Conservation (phyloP, 2,113 vertebrate genomes). For the Scomber scombrus region DNA sequence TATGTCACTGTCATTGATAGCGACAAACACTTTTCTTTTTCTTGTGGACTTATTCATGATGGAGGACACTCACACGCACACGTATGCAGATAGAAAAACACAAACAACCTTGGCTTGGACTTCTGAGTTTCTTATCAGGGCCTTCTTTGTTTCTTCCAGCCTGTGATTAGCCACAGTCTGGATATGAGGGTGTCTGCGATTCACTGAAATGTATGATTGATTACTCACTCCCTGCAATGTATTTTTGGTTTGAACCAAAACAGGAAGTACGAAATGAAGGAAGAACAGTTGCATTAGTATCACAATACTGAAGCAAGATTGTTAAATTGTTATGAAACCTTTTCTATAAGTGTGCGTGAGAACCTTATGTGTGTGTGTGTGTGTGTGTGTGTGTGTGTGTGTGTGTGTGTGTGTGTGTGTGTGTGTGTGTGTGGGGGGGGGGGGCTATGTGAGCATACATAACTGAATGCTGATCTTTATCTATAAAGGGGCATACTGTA, state of each 20-base stretch:
- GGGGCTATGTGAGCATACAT: conserved; percentile 38
- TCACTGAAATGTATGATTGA: conserved; percentile 52
- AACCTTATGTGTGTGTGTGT: conserved; percentile 30
- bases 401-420: conserved; percentile 24
- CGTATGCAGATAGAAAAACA: conserved; percentile 38
- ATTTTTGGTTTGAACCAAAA: conserved; percentile 69
- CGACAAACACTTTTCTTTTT: conserved; percentile 46
- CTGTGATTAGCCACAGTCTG: conserved; percentile 48
- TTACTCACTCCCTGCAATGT: conserved; percentile 55
- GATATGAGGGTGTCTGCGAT: conserved; percentile 48
- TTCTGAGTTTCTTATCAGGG: conserved; percentile 70
- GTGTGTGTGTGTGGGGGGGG: conserved; percentile 22
- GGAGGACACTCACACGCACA: conserved; percentile 42
- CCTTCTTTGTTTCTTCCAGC: conserved; percentile 63
- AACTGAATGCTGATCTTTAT: conserved; percentile 77
- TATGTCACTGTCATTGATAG: conserved; percentile 66
- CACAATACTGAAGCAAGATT: conserved; percentile 64
- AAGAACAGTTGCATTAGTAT: conserved; percentile 59
- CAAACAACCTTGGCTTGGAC: conserved; percentile 60
- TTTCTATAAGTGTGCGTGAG: conserved; percentile 58
- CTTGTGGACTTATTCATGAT: conserved; percentile 59
- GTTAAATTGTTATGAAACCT: conserved; percentile 61
- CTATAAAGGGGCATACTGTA: conserved; percentile 76
- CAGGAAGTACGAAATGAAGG: conserved; percentile 58
- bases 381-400: conserved; percentile 8